These are phyloP conservation scores for Schizopygopsis pylzovi DNA, from an alignment of 2,797 vertebrate species.

Conservation along the genomic window DNA sequence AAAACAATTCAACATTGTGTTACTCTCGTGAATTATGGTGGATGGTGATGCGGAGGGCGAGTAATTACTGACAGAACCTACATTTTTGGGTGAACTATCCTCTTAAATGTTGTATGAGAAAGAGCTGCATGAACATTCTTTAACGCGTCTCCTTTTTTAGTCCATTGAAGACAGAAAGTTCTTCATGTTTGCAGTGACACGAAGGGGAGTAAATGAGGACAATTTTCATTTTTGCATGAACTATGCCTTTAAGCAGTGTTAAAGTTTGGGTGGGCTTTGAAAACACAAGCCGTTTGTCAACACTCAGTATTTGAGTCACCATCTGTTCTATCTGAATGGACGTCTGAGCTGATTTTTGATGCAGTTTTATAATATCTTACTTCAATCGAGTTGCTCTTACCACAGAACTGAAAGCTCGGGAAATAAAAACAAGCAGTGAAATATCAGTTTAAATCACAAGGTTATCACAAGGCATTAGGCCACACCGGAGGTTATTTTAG, in stretches of 20 bases:
- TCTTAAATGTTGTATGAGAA: too few relatives aligned
- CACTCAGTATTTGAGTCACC: neutral
- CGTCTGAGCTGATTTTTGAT: neutral
- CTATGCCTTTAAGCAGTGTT: neutral
- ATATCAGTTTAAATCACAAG: neutral
- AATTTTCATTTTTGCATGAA: neutral
- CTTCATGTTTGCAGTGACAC: neutral
- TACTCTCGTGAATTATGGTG: too few relatives aligned
- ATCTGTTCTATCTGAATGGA: neutral
- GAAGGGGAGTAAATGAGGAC: neutral
- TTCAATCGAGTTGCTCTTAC: neutral
- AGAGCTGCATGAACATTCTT: neutral
- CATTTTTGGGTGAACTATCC: too few relatives aligned
- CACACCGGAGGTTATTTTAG: neutral
- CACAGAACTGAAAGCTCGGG: neutral
- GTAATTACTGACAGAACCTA: too few relatives aligned
- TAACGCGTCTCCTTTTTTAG: neutral
- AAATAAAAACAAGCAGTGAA: neutral
- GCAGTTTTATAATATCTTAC: neutral
- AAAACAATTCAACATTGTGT: too few relatives aligned
- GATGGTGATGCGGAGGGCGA: too few relatives aligned
- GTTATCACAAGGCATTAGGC: neutral
- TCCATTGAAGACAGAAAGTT: neutral
- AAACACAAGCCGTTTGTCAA: neutral
- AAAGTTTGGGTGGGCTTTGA: constrained; percentile 1